These are phyloP conservation scores for Rhinogobio ventralis DNA, from an alignment of 2,797 vertebrate species.

Conservation along the genomic window DNA sequence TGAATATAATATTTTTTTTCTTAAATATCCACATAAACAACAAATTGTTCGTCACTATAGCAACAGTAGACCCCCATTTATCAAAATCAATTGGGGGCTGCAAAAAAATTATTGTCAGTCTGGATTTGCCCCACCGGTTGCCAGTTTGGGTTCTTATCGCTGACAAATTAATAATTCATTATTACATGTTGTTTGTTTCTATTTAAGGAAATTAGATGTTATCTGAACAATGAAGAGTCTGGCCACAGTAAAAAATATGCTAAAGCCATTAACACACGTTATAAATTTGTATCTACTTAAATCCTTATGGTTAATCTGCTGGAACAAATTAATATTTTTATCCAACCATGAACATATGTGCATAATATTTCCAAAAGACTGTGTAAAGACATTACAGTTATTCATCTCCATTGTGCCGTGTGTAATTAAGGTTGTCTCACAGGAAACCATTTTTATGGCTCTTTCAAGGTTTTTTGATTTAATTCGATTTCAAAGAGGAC, in stretches of 20 bases:
- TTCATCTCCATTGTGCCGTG: not conserved
- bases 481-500: conserved; percentile 43
- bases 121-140: not conserved
- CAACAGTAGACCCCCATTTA: no score
- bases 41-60: no score
- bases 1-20: no score
- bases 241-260: not conserved
- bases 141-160: not conserved
- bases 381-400: not conserved
- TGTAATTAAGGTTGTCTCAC: conserved; percentile 19
- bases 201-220: conserved; percentile 3
- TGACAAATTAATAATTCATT: not conserved
- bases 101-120: not conserved
- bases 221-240: conserved; percentile 3
- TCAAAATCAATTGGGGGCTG: not conserved
- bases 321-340: not conserved
- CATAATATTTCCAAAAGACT: not conserved
- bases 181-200: conserved; percentile 16
- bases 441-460: conserved; percentile 43
- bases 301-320: conserved; percentile 11
- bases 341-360: conserved; percentile 3
- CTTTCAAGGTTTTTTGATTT: conserved; percentile 50
- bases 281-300: not conserved
- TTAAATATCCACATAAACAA: no score
- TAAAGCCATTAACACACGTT: not conserved